A percentile compares a stretch with the other conserved stretches of the same genome.
phyloP scores from a whole-genome alignment of 2,797 vertebrate species.

The Sebastes elongatus region DNA sequence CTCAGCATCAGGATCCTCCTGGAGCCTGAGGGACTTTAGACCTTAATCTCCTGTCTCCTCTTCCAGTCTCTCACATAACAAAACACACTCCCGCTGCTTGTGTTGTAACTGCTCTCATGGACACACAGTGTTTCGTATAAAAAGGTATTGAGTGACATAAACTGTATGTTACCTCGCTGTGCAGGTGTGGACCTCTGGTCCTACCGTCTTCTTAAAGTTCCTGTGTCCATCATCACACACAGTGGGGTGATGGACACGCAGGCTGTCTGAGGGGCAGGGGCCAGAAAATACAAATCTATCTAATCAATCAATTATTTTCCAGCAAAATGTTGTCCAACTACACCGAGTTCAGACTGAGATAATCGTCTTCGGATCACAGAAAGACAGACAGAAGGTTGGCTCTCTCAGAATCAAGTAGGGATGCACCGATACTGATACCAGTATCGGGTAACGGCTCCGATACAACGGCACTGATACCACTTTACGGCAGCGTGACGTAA shows the following conservation, averaged over 20 bases:
- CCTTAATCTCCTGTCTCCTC: conserved; percentile 54
- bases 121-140: background rate
- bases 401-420: background rate
- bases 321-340: background rate
- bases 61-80: conserved; percentile 17
- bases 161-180: background rate
- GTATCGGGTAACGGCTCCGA: no score
- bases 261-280: no score
- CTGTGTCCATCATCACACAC: no score
- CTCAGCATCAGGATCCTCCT: conserved; percentile 33
- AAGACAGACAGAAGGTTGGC: background rate
- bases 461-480: no score
- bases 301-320: background rate
- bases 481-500: no score
- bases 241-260: background rate
- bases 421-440: no score
- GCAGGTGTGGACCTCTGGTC: background rate
- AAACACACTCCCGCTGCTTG: background rate
- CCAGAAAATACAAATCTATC: background rate
- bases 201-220: background rate
- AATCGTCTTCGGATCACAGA: background rate
- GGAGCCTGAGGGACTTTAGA: conserved; percentile 52
- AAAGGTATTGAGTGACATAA: background rate
- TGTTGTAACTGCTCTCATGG: background rate
- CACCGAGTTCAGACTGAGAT: background rate